Conservation (phyloP, 1,140 invertebrate genomes). For the Drosophila punjabiensis region DNA sequence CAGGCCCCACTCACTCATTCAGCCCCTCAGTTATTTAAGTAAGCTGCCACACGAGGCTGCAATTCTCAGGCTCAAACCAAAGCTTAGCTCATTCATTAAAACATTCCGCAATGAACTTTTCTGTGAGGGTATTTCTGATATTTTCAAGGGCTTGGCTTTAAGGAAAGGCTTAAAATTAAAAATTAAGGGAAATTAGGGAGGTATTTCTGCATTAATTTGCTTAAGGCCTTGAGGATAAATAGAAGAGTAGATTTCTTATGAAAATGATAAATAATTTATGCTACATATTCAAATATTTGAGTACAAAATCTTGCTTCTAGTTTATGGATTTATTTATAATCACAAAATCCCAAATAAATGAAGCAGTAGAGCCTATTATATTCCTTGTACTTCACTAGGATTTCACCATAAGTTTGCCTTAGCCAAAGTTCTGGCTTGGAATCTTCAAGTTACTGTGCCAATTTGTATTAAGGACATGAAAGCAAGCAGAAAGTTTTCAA, state of each 20-base stretch:
- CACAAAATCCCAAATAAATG: not conserved
- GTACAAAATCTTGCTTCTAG: not conserved
- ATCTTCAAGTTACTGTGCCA: constrained; percentile 70
- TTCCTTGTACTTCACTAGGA: not conserved
- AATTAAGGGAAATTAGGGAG: not conserved
- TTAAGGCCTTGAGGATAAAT: not conserved
- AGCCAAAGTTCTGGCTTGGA: constrained; percentile 11
- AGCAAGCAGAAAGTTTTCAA: constrained; percentile 44
- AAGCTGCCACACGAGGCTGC: constrained; percentile 60
- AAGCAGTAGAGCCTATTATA: not conserved
- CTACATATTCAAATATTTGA: not conserved
- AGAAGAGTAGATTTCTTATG: not conserved
- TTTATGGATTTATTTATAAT: not conserved
- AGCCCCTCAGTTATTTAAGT: constrained; percentile 44
- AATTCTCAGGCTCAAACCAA: constrained; percentile 37
- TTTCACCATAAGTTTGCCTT: constrained; percentile 3
- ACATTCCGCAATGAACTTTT: constrained; percentile 40
- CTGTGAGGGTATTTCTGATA: constrained; percentile 8
- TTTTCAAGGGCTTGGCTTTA: not conserved
- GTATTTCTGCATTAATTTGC: not conserved
- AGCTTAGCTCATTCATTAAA: constrained; percentile 70
- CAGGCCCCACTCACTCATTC: constrained; percentile 26
- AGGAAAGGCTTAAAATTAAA: not conserved
- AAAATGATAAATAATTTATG: not conserved
- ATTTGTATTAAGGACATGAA: constrained; percentile 56